Evolutionary conservation across 2,797 vertebrate species (phyloP), one percentile per base, ranked within the genome.

Genomic region (Schizopygopsis malacanthus): DNA sequence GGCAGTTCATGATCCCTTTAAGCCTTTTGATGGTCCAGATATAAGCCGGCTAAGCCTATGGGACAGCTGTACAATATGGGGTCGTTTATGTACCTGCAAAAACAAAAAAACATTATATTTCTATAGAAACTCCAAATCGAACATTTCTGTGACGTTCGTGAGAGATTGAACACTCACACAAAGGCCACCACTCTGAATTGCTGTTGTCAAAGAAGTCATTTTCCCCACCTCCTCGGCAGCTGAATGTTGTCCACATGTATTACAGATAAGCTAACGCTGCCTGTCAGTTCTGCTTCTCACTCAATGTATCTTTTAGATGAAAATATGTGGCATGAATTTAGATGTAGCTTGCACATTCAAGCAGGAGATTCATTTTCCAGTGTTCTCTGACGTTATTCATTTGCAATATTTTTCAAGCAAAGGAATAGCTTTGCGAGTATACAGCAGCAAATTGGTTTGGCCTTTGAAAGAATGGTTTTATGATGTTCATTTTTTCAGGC

Each of bases 351-450:
- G 80, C 76, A 37, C 28, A 9, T 61, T 83, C 84, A 52, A 56
- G 41, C 78, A 5, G 25, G 41, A 67, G 41, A 75, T 78, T 82
- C 22, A 13, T 79, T 82, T 84, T 67, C 18, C 33, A 54, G 37
- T 28, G 37, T 71, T 83, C 79, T 85, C 56, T 41, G 61, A 50
- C 4, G 73, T 85, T 80, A 85, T 88, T 89, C 82, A 89, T 88
- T 61, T 43, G 39, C 54, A 18, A 28, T 25, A 43, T 39, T 84
- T 82, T 43, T 82, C 33, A 73, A 73, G 59, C 6, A 75, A 72
- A 59, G 50, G 67, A 80, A 75, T 45, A 18, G 56, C 59, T 50
- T 61, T 79, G 41, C 56, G 41, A n/a, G 71, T 71, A 25, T 56
- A 25, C 70, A 47, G 67, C 18, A 79, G 65, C n/a, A 84, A 82